Evolutionary conservation across 2,113 vertebrate species (phyloP), one percentile per base, ranked within the genome.

Genomic region (Hyperoodon ampullatus): DNA sequence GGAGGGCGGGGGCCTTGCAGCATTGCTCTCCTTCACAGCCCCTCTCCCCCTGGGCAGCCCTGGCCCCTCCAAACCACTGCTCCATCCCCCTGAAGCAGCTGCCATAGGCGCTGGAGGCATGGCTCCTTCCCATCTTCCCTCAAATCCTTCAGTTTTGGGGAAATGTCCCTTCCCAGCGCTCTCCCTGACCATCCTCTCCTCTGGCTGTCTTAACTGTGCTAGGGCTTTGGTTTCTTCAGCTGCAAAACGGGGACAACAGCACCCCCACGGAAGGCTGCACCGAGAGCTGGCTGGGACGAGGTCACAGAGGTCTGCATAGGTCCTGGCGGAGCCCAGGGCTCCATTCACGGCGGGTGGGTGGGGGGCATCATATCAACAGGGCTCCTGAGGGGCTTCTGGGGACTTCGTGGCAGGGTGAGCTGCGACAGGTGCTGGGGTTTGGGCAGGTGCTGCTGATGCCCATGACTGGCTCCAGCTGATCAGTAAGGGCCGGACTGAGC

Each of bases 1-100:
- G 3, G 28, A 3, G 21, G 42, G 14, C 5, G 1, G 1, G 44
- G 30, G 28, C 11, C 71, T 15, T 13, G 35, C 18, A 15, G 39
- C 0, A 0, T 1, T 3, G 42, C 8, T 19, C 26, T 13, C 24
- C 50, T 19, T 47, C 9, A 19, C 11, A 26, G 6, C 0, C 8
- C 9, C 61, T 58, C 66, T 39, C 39, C 39, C 47, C 68, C 18
- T 5, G 13, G 44, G 90, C 39, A 19, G 35, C 61, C n/a, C 8
- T 1, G 2, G 35, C 23, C 42, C 9, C 33, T 44, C 85, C 44
- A n/a, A 74, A 28, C 85, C 28, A 80, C 61, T 8, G 1, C n/a
- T 39, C 9, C 13, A 3, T 3, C 16, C 0, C 39, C 18, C n/a
- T 2, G 8, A 58, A 60, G 61, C 80, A 58, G 23, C 26, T n/a